Evolutionary conservation across 2,888 invertebrate species (phyloP), one percentile per base, ranked within the genome.

Genomic region (Orthosia incerta): DNA sequence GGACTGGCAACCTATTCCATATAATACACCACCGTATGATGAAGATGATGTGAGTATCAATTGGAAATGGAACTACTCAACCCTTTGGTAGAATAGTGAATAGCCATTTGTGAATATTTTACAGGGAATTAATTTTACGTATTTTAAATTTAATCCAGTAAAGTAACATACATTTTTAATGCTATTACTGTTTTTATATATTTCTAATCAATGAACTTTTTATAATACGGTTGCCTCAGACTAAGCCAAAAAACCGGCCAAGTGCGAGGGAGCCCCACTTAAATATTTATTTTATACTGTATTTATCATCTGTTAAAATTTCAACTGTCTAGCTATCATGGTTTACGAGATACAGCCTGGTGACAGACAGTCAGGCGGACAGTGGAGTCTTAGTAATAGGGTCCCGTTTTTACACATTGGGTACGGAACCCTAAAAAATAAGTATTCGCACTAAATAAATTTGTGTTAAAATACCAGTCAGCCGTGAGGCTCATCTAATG

Each of bases 1-100:
- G 53, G 90, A 95, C 65, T 98, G 98, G 98, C 97, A 98, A 87
- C 98, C 98, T 0, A 97, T 98, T 45, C 98, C 98, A 0, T 95
- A 95, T 76, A 86, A 93, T 76, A 95, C 95, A 0, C 72, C 89
- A n/a, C 90, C 93, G 9, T 88, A 75, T 61, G 88, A 89, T 4
- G 89, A 89, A 11, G 96, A 96, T 74, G 95, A 96, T 84, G 96
- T 96, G 85, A 94, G 95, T 92, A 74, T 59, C 26, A 65, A 3
- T 16, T 73, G 55, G 15, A 45, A 53, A 15, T 70, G 1, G 7
- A 18, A 31, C 18, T 26, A 20, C 15, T 26, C 15, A 66, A 46
- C 11, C 15, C 2, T 59, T 23, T 31, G 16, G 18, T 48, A 39
- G 1, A n/a, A 5, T 23, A 9, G n/a, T 39, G 15, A 4, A 23